phyloP scores from a whole-genome alignment of 2,888 invertebrate genomes.

The Agonopterix alstromeriana region DNA sequence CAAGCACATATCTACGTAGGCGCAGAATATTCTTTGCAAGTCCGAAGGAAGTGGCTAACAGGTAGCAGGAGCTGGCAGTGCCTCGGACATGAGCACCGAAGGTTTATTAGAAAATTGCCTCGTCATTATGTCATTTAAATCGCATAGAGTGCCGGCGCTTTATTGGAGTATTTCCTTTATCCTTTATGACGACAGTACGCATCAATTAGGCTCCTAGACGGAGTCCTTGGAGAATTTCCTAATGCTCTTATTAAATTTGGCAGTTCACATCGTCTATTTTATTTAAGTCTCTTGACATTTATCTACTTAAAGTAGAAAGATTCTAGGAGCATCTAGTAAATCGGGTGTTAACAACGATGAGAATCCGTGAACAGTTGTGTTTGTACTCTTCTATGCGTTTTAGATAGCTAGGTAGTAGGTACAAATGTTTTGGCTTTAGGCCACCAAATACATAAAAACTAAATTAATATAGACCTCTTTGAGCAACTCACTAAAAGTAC shows the following conservation, averaged over 20 bases:
- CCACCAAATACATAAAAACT: too few relatives aligned
- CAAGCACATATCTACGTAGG: slow-evolving; percentile 8
- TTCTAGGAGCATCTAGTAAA: too few relatives aligned
- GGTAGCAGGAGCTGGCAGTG: slow-evolving; percentile 56
- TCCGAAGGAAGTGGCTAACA: slow-evolving; percentile 69
- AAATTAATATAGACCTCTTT: too few relatives aligned
- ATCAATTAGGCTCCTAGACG: slow-evolving; percentile 65
- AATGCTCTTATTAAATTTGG: slow-evolving; percentile 11
- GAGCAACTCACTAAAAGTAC: too few relatives aligned
- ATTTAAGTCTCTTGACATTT: too few relatives aligned
- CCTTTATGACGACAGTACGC: slow-evolving; percentile 71
- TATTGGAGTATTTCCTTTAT: slow-evolving; percentile 76
- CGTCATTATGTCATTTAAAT: slow-evolving; percentile 77
- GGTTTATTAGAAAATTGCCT: slow-evolving; percentile 77
- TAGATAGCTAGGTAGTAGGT: too few relatives aligned
- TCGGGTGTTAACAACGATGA: too few relatives aligned
- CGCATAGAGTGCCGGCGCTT: slow-evolving; percentile 75
- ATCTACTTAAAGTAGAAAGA: too few relatives aligned
- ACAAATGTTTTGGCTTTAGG: too few relatives aligned
- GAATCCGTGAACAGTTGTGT: too few relatives aligned
- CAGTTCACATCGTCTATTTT: too few relatives aligned
- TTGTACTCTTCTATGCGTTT: too few relatives aligned
- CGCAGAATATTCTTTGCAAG: slow-evolving; percentile 28
- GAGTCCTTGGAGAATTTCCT: slow-evolving; percentile 46
- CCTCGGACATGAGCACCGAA: slow-evolving; percentile 66